A percentile compares a stretch with the other conserved stretches of the same genome.
Evolutionary conservation across 2,113 vertebrate species (phyloP).

Genomic region (Carassius carassius): DNA sequence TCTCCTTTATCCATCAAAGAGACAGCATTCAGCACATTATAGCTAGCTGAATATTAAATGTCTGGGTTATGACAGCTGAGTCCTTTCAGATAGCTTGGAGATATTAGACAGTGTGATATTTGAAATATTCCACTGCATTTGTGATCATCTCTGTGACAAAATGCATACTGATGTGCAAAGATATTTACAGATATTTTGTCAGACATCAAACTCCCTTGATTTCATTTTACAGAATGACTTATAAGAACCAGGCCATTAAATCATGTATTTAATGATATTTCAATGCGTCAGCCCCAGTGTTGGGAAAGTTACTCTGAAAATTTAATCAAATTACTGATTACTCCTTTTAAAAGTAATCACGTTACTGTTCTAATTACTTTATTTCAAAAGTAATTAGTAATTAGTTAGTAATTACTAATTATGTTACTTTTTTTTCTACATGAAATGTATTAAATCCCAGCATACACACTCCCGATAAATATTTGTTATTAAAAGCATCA

Average conservation of each 20-base stretch:
- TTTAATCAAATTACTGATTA: too few species aligned
- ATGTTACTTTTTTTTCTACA: too few species aligned
- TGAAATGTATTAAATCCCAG: too few species aligned
- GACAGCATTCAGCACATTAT: constrained; percentile 18
- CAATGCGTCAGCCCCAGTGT: neutral
- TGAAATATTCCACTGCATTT: constrained; percentile 11
- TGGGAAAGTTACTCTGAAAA: too few species aligned
- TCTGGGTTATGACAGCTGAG: constrained; percentile 33
- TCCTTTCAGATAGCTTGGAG: neutral
- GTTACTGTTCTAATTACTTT: too few species aligned
- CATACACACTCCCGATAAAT: too few species aligned
- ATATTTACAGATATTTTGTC: neutral
- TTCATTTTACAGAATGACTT: neutral
- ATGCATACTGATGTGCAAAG: constrained; percentile 9
- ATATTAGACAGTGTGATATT: constrained; percentile 8
- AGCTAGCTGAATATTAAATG: constrained; percentile 11
- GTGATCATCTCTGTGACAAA: constrained; percentile 26
- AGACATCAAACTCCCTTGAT: neutral
- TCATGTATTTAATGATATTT: neutral
- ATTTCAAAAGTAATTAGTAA: too few species aligned
- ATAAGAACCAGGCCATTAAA: neutral
- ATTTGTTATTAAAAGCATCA: too few species aligned
- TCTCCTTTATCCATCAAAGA: constrained; percentile 22
- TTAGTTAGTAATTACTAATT: too few species aligned
- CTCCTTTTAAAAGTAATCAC: too few species aligned